phyloP scores from a whole-genome alignment of 2,888 invertebrate genomes.

The Pomacea canaliculata region DNA sequence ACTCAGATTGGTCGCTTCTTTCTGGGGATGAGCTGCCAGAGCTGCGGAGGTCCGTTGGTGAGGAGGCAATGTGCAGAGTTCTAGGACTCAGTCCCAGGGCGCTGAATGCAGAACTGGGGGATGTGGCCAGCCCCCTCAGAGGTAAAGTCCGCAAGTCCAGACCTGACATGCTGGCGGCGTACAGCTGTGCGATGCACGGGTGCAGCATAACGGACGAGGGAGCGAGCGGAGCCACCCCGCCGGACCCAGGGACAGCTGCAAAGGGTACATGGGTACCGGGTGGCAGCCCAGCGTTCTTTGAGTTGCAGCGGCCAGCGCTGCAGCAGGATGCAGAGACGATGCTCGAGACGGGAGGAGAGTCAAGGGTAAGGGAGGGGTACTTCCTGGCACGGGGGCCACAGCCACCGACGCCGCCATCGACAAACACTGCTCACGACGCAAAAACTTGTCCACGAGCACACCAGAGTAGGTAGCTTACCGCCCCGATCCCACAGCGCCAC shows the following conservation, averaged over 20 bases:
- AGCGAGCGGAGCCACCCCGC: neutral
- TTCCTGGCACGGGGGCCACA: slow-evolving; percentile 7
- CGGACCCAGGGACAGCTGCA: neutral
- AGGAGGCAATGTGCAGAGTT: neutral
- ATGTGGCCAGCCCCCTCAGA: slow-evolving; percentile 12
- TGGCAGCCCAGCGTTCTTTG: neutral
- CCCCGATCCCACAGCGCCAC: neutral
- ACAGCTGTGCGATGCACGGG: slow-evolving; percentile 14
- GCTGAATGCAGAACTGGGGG: slow-evolving; percentile 19
- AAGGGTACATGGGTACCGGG: neutral
- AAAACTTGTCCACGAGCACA: slow-evolving; percentile 20
- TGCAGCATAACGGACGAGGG: slow-evolving; percentile 20
- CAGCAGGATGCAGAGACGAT: slow-evolving; percentile 19
- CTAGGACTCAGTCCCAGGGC: slow-evolving; percentile 5
- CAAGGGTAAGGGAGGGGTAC: slow-evolving; percentile 7
- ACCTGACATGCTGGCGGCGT: neutral
- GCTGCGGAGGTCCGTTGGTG: neutral
- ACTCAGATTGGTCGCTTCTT: neutral
- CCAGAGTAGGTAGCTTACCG: slow-evolving; percentile 10
- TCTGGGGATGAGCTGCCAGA: neutral
- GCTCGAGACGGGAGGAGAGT: neutral
- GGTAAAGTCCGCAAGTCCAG: slow-evolving; percentile 10
- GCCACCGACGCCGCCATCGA: slow-evolving; percentile 14
- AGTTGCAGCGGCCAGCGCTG: slow-evolving; percentile 12
- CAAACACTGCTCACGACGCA: slow-evolving; percentile 13